phyloP scores from a whole-genome alignment of 2,797 vertebrate species.

The Tiaroga cobitis region DNA sequence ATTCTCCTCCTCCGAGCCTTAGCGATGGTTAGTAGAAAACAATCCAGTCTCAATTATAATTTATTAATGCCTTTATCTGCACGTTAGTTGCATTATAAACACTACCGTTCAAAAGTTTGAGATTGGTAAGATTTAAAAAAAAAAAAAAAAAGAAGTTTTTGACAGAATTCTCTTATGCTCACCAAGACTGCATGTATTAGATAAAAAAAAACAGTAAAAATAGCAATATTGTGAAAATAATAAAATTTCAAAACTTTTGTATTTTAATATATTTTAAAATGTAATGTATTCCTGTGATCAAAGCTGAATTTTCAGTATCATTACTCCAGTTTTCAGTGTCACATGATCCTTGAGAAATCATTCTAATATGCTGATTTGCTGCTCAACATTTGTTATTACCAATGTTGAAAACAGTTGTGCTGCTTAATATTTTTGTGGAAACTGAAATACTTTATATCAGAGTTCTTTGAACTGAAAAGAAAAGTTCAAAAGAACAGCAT shows the following conservation, averaged over 20 bases:
- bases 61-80: not conserved
- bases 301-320: not conserved
- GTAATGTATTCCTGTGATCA: not conserved
- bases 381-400: not conserved
- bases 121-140: not conserved
- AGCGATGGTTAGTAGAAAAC: conserved; percentile 81
- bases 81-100: not conserved
- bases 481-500: too few species aligned
- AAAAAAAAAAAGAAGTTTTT: not conserved
- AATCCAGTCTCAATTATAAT: not conserved
- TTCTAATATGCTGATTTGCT: not conserved
- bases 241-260: not conserved
- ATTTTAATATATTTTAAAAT: not conserved
- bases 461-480: too few species aligned
- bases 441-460: not conserved
- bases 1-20: conserved; percentile 90
- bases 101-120: not conserved
- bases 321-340: not conserved
- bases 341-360: not conserved
- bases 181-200: not conserved
- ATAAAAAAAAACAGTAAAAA: not conserved
- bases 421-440: not conserved
- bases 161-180: not conserved
- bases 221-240: not conserved
- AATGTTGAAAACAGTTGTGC: not conserved